Conservation (phyloP, 2,113 vertebrate species). For the Lonchura striata region DNA sequence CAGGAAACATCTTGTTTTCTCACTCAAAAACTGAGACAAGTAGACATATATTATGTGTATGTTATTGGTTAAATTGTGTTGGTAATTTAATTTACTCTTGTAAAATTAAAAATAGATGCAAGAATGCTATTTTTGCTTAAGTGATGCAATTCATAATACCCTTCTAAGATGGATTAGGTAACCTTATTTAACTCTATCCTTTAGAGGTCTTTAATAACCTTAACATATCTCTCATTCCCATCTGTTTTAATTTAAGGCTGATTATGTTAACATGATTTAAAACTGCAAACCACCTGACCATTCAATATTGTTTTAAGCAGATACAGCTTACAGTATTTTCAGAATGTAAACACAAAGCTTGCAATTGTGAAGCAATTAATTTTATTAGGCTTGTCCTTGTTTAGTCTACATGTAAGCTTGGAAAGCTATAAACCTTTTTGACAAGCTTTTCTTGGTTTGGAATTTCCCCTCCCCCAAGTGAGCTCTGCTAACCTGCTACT, state of each 20-base stretch:
- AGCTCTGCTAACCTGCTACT: slow-evolving; percentile 15
- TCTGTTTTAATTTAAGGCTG: slow-evolving; percentile 75
- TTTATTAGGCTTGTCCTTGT: slow-evolving; percentile 46
- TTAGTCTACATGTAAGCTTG: slow-evolving; percentile 3
- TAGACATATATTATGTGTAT: background rate
- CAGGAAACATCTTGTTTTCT: background rate
- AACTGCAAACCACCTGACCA: slow-evolving; percentile 50
- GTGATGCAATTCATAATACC: slow-evolving; percentile 54
- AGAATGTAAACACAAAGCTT: slow-evolving; percentile 35
- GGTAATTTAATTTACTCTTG: background rate
- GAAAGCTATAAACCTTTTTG: slow-evolving; percentile 38
- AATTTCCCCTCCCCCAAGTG: slow-evolving; percentile 1
- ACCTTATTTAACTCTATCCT: slow-evolving; percentile 61
- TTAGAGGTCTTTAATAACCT: slow-evolving; percentile 70
- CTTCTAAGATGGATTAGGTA: slow-evolving; percentile 60
- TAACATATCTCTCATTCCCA: slow-evolving; percentile 69
- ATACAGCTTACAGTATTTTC: slow-evolving; percentile 26
- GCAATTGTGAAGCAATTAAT: slow-evolving; percentile 47
- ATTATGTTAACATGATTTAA: slow-evolving; percentile 45
- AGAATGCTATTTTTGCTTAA: slow-evolving; percentile 26
- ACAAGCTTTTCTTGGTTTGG: slow-evolving; percentile 28
- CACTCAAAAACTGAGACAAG: background rate
- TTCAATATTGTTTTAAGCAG: slow-evolving; percentile 40
- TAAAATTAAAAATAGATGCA: slow-evolving; percentile 49
- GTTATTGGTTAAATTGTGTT: background rate